Conservation (phyloP, 2,113 vertebrate species). For the Suncus etruscus region DNA sequence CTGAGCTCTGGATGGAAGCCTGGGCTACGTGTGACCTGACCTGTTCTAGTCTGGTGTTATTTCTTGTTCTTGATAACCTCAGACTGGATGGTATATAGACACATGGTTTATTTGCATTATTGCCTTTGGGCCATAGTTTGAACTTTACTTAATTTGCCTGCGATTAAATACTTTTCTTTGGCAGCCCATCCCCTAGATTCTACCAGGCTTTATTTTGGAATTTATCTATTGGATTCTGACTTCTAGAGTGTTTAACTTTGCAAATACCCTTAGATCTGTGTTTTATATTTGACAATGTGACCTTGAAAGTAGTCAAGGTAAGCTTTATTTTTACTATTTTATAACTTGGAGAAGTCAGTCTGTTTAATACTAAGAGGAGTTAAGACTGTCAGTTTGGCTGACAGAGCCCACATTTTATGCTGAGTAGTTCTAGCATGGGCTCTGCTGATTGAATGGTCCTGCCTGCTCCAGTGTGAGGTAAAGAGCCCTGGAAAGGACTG, state of each 20-base stretch:
- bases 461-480: background rate
- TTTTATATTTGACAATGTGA: background rate
- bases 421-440: background rate
- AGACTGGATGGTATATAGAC: background rate
- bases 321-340: background rate
- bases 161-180: constrained; percentile 23
- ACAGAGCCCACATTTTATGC: background rate
- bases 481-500: background rate
- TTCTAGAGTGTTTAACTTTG: background rate
- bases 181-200: background rate
- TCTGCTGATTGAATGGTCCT: background rate
- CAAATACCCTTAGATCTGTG: background rate
- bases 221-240: too few species aligned
- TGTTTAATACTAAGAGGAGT: background rate
- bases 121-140: background rate
- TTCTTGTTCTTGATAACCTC: background rate
- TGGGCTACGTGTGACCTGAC: background rate
- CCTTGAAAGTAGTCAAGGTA: background rate
- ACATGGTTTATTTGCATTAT: background rate
- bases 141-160: background rate
- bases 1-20: background rate
- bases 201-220: too few species aligned
- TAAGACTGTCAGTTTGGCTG: background rate
- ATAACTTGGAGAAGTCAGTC: background rate
- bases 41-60: background rate